A percentile compares a stretch with the other conserved stretches of the same genome.
phyloP scores from a whole-genome alignment of 2,797 vertebrate species.

The Acestrorhynchus altus region DNA sequence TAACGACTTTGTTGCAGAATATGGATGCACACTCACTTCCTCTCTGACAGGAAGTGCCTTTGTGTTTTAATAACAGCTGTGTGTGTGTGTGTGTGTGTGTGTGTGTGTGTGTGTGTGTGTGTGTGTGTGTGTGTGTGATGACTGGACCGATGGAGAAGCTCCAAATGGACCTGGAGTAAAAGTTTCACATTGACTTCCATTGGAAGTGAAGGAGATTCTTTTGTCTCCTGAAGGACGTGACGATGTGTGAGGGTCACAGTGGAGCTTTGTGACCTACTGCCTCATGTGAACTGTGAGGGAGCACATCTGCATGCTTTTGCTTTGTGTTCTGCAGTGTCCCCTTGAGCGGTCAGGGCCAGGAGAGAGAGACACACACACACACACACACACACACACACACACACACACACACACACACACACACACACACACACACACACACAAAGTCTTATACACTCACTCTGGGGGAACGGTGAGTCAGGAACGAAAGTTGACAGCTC shows the following conservation, averaged over 20 bases:
- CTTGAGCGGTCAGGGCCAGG: slow-evolving; percentile 12
- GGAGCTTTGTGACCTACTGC: not conserved
- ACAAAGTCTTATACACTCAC: not conserved
- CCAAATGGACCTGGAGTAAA: too few relatives aligned
- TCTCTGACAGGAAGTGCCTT: slow-evolving; percentile 49
- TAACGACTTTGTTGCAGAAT: slow-evolving; percentile 47
- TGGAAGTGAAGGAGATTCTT: too few relatives aligned
- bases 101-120: not conserved
- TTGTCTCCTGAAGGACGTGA: too few relatives aligned
- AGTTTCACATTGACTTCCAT: too few relatives aligned
- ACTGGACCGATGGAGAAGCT: too few relatives aligned
- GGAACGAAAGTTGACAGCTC: slow-evolving; percentile 40
- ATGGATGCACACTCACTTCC: slow-evolving; percentile 55
- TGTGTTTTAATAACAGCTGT: not conserved
- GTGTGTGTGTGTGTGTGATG: not conserved
- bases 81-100: not conserved
- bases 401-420: not conserved
- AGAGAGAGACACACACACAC: not conserved
- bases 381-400: not conserved
- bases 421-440: too few relatives aligned
- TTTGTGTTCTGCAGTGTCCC: slow-evolving; percentile 17
- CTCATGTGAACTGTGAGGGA: not conserved
- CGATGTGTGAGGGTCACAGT: not conserved
- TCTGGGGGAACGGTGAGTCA: slow-evolving; percentile 39
- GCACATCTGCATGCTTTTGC: slow-evolving; percentile 5